Evolutionary conservation across 2,113 vertebrate species (phyloP), one percentile per base, ranked within the genome.

Genomic region (Uropsilus gracilis): DNA sequence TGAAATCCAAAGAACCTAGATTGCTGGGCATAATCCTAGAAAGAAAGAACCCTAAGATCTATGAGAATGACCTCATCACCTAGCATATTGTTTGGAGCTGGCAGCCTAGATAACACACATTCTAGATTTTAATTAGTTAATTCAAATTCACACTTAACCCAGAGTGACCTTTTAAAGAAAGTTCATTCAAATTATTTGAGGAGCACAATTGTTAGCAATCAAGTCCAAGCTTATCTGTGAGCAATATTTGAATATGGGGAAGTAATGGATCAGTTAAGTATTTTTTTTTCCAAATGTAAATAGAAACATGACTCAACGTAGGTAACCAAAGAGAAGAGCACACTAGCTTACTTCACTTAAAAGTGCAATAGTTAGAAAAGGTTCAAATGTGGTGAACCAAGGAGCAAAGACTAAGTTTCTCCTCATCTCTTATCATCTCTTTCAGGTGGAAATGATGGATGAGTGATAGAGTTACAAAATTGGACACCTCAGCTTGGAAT

Each of bases 101-200:
- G n/a, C n/a, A 66, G 55, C 44, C 30, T n/a, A 18, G 14, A 39
- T 1, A 89, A 10, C 91, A 37, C 0, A 1, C 30, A 73, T 57
- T 32, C 46, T 59, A 24, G 59, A 26, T 84, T 61, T 84, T 64
- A 88, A 77, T 81, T 34, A 87, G 57, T 80, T 94, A 39, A 81
- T 93, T 95, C 84, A 81, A 83, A 84, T 68, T 50, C 39, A 42
- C 34, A 22, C 68, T 92, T 82, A 39, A 73, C 48, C 63, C 57
- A 78, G 53, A n/a, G 20, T 69, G 32, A 3, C 24, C 37, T 18
- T 88, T 63, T 71, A 18, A 86, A 76, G 46, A 86, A 86, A 91
- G 86, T 34, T 20, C 42, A 83, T 34, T 59, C 63, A 64, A 95
- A 88, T 87, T 68, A 88, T 78, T 85, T 90, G 22, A 69, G 55